These are phyloP conservation scores for Ditula angustiorana DNA, from an alignment of 2,888 invertebrate genomes.

Conservation along the genomic window DNA sequence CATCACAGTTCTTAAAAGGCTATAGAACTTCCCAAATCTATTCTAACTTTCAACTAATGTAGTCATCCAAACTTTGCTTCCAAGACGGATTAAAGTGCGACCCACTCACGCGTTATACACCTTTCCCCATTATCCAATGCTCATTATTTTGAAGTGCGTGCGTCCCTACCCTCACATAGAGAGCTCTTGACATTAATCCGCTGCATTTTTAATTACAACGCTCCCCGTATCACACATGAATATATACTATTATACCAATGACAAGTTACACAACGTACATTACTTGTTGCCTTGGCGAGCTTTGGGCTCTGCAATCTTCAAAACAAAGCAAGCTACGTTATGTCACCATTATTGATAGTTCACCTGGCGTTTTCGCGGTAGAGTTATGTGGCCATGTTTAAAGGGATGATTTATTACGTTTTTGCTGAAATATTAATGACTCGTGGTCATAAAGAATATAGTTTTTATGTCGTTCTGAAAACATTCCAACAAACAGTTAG, in stretches of 20 bases:
- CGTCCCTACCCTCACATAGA: slow-evolving; percentile 38
- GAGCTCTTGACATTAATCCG: slow-evolving; percentile 37
- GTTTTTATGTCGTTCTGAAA: slow-evolving; percentile 6
- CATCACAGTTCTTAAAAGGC: not conserved
- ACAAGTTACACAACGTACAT: slow-evolving; percentile 16
- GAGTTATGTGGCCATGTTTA: slow-evolving; percentile 11
- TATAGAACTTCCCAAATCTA: slow-evolving; percentile 4
- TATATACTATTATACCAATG: not conserved
- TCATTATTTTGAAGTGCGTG: slow-evolving; percentile 56
- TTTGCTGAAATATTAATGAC: slow-evolving; percentile 8
- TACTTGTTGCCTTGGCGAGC: slow-evolving; percentile 4
- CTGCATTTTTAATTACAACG: slow-evolving; percentile 39
- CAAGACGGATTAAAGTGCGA: slow-evolving; percentile 1
- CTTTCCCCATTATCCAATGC: slow-evolving; percentile 43
- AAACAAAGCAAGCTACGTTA: slow-evolving; percentile 7
- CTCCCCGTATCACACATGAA: not conserved
- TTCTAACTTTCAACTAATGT: not conserved
- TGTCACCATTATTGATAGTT: not conserved
- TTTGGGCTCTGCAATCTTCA: not conserved
- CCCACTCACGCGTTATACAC: slow-evolving; percentile 31
- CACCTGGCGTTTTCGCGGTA: not conserved
- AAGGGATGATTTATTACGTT: slow-evolving; percentile 23
- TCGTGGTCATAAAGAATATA: slow-evolving; percentile 7
- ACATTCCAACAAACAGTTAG: not conserved
- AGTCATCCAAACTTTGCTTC: slow-evolving; percentile 7